A percentile compares a stretch with the other conserved stretches of the same genome.
phyloP scores from a whole-genome alignment of 2,888 invertebrate genomes.

The Tachina grossa region DNA sequence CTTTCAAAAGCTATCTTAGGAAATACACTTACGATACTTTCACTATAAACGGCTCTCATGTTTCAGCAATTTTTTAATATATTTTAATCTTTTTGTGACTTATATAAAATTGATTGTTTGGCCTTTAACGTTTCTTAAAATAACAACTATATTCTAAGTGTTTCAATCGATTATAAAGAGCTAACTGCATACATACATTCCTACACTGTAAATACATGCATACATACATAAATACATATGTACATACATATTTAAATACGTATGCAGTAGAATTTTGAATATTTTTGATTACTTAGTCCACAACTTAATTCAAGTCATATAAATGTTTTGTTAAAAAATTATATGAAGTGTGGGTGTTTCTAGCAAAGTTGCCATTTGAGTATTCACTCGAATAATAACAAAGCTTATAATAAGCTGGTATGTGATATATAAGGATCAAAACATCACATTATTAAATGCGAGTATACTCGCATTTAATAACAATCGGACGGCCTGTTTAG shows the following conservation, averaged over 20 bases:
- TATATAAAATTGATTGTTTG: not conserved
- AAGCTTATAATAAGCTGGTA: too few relatives aligned
- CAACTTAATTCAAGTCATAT: slow-evolving; percentile 11
- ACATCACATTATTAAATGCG: too few relatives aligned
- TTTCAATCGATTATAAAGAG: not conserved
- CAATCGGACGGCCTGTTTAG: too few relatives aligned
- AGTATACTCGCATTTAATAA: too few relatives aligned
- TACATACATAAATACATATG: not conserved
- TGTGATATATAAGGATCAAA: too few relatives aligned
- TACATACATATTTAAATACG: too few relatives aligned
- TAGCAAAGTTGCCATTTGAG: too few relatives aligned
- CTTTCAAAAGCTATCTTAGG: too few relatives aligned
- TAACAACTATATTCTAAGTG: not conserved
- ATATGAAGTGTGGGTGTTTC: slow-evolving; percentile 33
- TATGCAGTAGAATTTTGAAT: slow-evolving; percentile 4
- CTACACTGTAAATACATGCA: not conserved
- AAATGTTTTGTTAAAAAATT: not conserved
- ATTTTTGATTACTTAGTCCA: slow-evolving; percentile 1
- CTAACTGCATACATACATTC: not conserved
- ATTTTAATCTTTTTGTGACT: not conserved
- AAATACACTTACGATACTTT: not conserved
- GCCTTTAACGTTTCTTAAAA: not conserved
- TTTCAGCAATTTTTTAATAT: not conserved
- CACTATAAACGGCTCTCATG: not conserved
- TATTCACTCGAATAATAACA: too few relatives aligned